These are phyloP conservation scores for Heliconius cydno DNA, from an alignment of 2,888 invertebrate genomes.

Conservation along the genomic window DNA sequence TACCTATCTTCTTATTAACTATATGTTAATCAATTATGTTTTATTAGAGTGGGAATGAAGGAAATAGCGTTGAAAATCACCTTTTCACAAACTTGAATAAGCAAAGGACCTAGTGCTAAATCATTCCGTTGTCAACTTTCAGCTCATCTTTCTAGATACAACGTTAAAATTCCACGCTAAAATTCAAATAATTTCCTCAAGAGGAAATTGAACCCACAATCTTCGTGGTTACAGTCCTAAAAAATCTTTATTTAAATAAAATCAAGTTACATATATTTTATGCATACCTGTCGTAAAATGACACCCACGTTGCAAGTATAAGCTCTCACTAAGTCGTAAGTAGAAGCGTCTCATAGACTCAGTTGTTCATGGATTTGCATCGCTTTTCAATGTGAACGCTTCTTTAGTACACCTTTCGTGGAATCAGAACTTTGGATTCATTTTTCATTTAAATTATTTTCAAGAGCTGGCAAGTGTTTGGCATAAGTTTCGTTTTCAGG, in stretches of 20 bases:
- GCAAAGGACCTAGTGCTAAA: background rate
- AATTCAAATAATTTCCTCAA: background rate
- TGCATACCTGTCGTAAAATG: conserved; percentile 14
- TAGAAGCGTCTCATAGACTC: background rate
- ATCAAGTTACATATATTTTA: background rate
- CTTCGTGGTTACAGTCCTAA: background rate
- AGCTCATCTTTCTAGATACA: background rate
- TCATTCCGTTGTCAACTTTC: no score
- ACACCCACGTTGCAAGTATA: conserved; percentile 1
- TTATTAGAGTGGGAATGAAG: no score
- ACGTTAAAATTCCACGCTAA: background rate
- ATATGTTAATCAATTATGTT: no score
- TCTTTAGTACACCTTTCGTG: background rate
- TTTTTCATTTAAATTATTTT: background rate
- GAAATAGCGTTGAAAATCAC: no score
- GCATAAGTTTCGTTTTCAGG: background rate
- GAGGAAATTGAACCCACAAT: background rate
- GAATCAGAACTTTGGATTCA: background rate
- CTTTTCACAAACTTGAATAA: background rate
- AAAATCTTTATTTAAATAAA: background rate
- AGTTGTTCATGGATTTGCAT: conserved; percentile 21
- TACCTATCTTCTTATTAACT: no score
- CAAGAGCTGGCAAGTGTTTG: background rate
- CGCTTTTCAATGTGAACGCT: conserved; percentile 13
- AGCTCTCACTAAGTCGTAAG: conserved; percentile 5